Base-by-base conservation (phyloP, 2,113 vertebrate genomes). In the Grammomys dolichurus region DNA sequence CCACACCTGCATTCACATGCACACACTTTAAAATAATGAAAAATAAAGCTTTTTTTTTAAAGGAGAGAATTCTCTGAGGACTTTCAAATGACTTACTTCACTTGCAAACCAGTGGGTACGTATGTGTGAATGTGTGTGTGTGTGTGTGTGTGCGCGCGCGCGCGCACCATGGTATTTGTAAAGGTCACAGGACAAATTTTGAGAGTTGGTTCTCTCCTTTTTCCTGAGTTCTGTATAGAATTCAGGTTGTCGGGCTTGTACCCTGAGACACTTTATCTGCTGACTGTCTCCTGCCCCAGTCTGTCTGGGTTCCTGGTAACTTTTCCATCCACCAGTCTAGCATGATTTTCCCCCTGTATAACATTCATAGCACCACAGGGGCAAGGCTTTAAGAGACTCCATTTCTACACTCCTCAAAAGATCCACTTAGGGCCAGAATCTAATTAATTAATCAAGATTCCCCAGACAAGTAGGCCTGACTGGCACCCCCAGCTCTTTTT, bases 311-410 rank as follows among this genome's bases (percentile, higher is more conserved):
- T 69, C 63, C 43, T 87, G 54, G 77, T 12, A 54, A 40, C 73
- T 94, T 96, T 95, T 92, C 40, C 86, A 77, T 16, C 36, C 80
- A 60, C 73, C 33, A 90, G 16, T 24, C 78, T 28, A 76, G 36
- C 54, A 40, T 46, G 65, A 14, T 87, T 88, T 16, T 11, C 51
- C 65, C 63, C 28, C 67, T 7, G 11, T 70, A 0, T 54, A 10
- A n/a, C 67, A 72, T 13, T 56, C 6, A 16, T 20, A 67, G 54
- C 36, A 4, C 40, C 54, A 12, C 46, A 89, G 77, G 13, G n/a
- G 48, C 54, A 63, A 58, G 67, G 40, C 77, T 56, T 0, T 36
- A 17, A 63, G 78, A 90, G 67, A 31, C 3, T 0, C 69, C 19
- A 26, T 54, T 69, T 80, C 92, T 85, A 65, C 12, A 65, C 36